Percentiles rank a stretch among this genome's conserved stretches.
phyloP scores from a whole-genome alignment of 1,140 invertebrate genomes.

The Bombus ignitus region DNA sequence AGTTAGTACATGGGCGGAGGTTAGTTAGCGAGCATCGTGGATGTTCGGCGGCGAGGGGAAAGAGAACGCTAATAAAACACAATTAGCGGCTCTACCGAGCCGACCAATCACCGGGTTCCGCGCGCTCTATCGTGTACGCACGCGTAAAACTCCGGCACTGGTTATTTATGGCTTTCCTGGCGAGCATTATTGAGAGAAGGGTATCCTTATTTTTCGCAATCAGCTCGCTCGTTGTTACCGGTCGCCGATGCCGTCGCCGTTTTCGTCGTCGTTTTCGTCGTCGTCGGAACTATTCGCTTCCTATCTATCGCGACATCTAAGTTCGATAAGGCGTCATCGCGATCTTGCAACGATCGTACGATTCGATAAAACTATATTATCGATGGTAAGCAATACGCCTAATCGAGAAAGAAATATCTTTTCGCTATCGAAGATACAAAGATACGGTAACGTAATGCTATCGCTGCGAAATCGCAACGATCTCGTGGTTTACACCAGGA shows the following conservation, averaged over 20 bases:
- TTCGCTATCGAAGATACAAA: neutral
- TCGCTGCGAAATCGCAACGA: too few relatives aligned
- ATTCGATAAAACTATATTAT: too few relatives aligned
- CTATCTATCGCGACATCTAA: too few relatives aligned
- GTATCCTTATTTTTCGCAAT: slow-evolving; percentile 66
- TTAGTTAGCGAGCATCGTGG: slow-evolving; percentile 73
- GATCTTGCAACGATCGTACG: too few relatives aligned
- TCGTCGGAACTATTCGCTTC: neutral
- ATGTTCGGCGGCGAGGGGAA: slow-evolving; percentile 39
- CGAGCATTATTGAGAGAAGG: slow-evolving; percentile 71
- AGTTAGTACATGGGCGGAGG: slow-evolving; percentile 73
- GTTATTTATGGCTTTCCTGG: slow-evolving; percentile 78
- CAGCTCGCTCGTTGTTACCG: slow-evolving; percentile 49
- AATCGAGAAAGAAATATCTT: neutral
- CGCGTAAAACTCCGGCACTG: slow-evolving; percentile 72
- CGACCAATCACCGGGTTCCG: slow-evolving; percentile 77
- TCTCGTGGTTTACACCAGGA: too few relatives aligned
- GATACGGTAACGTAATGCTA: neutral
- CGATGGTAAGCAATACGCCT: neutral
- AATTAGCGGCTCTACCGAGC: slow-evolving; percentile 76
- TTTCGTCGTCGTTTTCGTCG: too few relatives aligned
- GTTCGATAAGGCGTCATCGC: too few relatives aligned
- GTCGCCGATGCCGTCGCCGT: slow-evolving; percentile 3
- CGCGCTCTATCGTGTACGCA: slow-evolving; percentile 61
- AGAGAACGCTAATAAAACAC: slow-evolving; percentile 80